Conservation (phyloP, 2,113 vertebrate species). For the Fukomys damarensis region DNA sequence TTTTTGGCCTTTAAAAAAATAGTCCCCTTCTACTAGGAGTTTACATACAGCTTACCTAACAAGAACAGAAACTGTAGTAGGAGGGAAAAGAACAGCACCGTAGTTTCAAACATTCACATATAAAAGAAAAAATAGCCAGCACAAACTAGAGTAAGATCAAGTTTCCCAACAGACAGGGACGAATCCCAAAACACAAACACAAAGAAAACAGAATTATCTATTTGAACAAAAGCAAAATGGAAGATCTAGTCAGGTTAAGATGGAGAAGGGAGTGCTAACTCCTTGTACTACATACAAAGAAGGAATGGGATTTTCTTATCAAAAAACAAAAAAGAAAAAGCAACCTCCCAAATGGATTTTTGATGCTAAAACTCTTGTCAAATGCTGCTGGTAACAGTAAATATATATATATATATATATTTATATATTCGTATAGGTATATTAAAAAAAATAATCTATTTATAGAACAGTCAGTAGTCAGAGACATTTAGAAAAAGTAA, state of each 20-base stretch:
- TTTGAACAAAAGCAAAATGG: slow-evolving; percentile 85
- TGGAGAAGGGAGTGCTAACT: slow-evolving; percentile 86
- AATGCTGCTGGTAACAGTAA: slow-evolving; percentile 90
- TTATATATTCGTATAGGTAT: slow-evolving; percentile 80
- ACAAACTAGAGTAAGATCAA: slow-evolving; percentile 80
- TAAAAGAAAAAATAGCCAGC: slow-evolving; percentile 67
- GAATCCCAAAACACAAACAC: slow-evolving; percentile 83
- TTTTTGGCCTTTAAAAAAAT: slow-evolving; percentile 76
- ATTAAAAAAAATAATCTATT: slow-evolving; percentile 91
- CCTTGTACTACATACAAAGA: slow-evolving; percentile 90
- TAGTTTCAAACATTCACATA: slow-evolving; percentile 85
- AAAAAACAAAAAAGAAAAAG: slow-evolving; percentile 82
- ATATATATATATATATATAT: slow-evolving; percentile 86
- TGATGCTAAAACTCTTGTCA: slow-evolving; percentile 87
- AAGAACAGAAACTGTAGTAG: slow-evolving; percentile 84
- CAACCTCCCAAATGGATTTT: slow-evolving; percentile 87
- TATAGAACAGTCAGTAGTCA: slow-evolving; percentile 92
- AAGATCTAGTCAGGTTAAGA: slow-evolving; percentile 81
- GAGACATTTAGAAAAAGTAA: slow-evolving; percentile 93
- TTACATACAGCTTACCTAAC: slow-evolving; percentile 85
- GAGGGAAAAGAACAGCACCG: slow-evolving; percentile 80
- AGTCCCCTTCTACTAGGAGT: slow-evolving; percentile 86
- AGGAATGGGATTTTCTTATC: slow-evolving; percentile 83
- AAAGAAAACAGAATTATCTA: slow-evolving; percentile 86
- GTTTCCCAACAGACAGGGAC: slow-evolving; percentile 83